Evolutionary conservation across 2,888 invertebrate species (phyloP).

Genomic region (Phalangium opilio): DNA sequence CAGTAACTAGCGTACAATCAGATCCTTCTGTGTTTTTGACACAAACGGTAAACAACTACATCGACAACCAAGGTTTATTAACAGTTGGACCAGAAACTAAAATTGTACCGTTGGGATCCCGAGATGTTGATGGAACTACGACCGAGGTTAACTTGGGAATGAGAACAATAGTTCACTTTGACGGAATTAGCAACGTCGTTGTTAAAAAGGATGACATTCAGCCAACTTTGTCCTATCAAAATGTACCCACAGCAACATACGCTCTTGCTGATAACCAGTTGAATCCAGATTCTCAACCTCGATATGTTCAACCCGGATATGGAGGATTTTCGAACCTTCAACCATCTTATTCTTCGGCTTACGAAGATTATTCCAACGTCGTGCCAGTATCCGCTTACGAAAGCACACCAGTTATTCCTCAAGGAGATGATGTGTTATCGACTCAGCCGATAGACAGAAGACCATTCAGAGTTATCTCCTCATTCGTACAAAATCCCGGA

Average conservation of each 20-base stretch:
- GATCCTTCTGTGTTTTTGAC: slow-evolving; percentile 12
- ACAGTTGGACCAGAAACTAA: slow-evolving; percentile 13
- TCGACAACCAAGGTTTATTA: slow-evolving; percentile 17
- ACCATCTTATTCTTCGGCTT: slow-evolving; percentile 11
- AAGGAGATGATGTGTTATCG: neutral
- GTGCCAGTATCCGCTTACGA: too few relatives aligned
- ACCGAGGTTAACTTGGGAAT: slow-evolving; percentile 21
- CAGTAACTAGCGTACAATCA: slow-evolving; percentile 12
- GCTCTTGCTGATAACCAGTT: neutral
- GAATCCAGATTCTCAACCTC: neutral
- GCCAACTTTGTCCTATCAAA: too few relatives aligned
- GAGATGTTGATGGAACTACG: slow-evolving; percentile 18
- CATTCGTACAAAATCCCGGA: slow-evolving; percentile 11
- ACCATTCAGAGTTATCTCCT: slow-evolving; percentile 2
- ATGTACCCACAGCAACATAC: neutral
- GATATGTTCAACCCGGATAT: too few relatives aligned
- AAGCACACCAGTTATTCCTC: neutral
- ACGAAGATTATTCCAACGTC: neutral
- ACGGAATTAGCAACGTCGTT: slow-evolving; percentile 16
- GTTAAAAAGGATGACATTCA: slow-evolving; percentile 6
- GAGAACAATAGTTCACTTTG: slow-evolving; percentile 18
- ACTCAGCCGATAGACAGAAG: neutral
- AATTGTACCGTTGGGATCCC: slow-evolving; percentile 18
- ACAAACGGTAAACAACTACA: slow-evolving; percentile 10
- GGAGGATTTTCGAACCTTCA: slow-evolving; percentile 2